These are phyloP conservation scores for Archaeoteleia sp. DNA, from an alignment of 2,888 invertebrate species.

Conservation along the genomic window DNA sequence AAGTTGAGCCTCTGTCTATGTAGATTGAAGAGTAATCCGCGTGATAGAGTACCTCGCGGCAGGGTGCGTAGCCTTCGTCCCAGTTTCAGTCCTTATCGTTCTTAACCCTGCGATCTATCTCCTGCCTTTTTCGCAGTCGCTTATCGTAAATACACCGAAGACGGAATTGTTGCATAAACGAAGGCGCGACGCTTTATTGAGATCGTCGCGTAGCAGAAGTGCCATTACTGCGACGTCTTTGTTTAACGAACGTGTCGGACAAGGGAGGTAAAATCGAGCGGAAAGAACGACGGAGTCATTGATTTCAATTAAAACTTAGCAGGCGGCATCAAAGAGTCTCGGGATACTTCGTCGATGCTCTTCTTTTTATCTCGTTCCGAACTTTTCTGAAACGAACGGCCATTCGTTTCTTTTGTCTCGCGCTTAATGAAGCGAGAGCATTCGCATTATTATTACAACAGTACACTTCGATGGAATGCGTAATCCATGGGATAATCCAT, in stretches of 20 bases:
- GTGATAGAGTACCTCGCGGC: slow-evolving; percentile 40
- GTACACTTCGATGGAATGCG: slow-evolving; percentile 28
- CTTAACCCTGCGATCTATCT: slow-evolving; percentile 37
- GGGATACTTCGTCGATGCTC: no score
- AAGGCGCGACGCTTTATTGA: slow-evolving; percentile 49
- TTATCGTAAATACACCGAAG: slow-evolving; percentile 53
- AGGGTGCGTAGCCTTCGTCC: slow-evolving; percentile 29
- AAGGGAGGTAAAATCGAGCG: slow-evolving; percentile 29
- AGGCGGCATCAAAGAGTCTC: no score
- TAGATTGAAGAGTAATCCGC: slow-evolving; percentile 31
- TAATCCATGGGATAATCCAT: slow-evolving; percentile 28
- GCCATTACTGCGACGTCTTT: slow-evolving; percentile 46
- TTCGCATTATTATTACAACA: slow-evolving; percentile 16
- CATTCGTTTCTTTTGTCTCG: slow-evolving; percentile 13
- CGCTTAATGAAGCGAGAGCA: slow-evolving; percentile 14
- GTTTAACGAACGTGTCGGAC: slow-evolving; percentile 43
- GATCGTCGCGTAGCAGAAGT: slow-evolving; percentile 46
- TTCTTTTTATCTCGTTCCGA: no score
- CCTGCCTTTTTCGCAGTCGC: slow-evolving; percentile 45
- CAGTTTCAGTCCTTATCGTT: slow-evolving; percentile 28
- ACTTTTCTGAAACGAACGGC: no score
- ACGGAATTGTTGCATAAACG: slow-evolving; percentile 52
- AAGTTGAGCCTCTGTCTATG: slow-evolving; percentile 29
- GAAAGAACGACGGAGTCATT: background rate
- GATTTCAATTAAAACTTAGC: no score